Evolutionary conservation across 2,797 vertebrate species (phyloP).

Genomic region (Rhodeus uyekii): DNA sequence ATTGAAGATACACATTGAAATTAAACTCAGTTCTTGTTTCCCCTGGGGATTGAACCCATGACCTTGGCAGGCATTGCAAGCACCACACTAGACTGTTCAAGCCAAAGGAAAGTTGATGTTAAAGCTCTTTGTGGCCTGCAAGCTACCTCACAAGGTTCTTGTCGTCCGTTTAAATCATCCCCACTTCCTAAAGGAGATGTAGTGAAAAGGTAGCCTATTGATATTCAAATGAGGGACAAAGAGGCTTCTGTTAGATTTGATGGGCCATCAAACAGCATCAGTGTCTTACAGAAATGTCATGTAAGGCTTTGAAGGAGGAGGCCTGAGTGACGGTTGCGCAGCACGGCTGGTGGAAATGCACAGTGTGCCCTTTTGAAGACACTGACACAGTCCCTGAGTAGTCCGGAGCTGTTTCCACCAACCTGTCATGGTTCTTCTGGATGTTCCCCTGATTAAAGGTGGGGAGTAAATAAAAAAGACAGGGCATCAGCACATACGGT

Average conservation of each 20-base stretch:
- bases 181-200: background rate
- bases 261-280: conserved; percentile 43
- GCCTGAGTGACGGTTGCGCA: conserved; percentile 19
- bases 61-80: too few species aligned
- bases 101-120: too few species aligned
- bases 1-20: too few species aligned
- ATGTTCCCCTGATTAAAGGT: conserved; percentile 52
- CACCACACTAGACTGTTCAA: too few species aligned
- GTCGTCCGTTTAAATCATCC: conserved; percentile 1
- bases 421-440: conserved; percentile 47
- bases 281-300: background rate
- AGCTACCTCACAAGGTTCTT: conserved; percentile 11
- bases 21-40: too few species aligned
- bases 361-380: conserved; percentile 47
- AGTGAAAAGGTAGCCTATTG: conserved; percentile 5
- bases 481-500: conserved; percentile 40
- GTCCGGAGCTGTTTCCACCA: conserved; percentile 32
- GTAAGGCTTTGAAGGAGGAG: conserved; percentile 41
- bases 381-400: conserved; percentile 45
- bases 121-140: conserved; percentile 1
- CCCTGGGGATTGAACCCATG: too few species aligned
- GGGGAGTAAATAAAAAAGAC: conserved; percentile 53
- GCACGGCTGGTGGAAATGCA: conserved; percentile 47
- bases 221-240: conserved; percentile 38
- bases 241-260: conserved; percentile 35